Conservation (phyloP, 2,113 vertebrate genomes). For the Macrotis lagotis region DNA sequence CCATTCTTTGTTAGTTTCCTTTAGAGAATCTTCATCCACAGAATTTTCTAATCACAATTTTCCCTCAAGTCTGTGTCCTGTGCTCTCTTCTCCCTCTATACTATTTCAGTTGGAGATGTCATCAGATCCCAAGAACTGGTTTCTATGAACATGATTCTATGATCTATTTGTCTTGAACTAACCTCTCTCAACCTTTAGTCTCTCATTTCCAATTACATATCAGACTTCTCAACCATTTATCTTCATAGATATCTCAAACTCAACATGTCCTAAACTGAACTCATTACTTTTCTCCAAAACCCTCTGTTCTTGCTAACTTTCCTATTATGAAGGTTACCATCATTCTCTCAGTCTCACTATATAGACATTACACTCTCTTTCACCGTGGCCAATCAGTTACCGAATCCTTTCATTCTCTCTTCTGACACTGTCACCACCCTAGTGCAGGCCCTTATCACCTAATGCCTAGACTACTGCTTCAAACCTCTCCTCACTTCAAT, state of each 20-base stretch:
- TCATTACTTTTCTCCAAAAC: neutral
- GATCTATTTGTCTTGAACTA: neutral
- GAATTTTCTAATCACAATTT: neutral
- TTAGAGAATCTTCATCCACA: too few relatives aligned
- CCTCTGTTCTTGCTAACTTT: neutral
- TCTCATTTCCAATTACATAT: neutral
- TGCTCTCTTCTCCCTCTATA: neutral
- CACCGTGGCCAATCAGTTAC: neutral
- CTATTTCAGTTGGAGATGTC: neutral
- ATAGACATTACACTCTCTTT: neutral
- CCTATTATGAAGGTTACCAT: neutral
- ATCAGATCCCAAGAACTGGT: neutral
- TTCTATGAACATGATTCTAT: neutral
- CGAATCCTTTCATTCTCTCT: neutral
- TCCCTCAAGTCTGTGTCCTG: too few relatives aligned
- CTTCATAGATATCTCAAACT: neutral
- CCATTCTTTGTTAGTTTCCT: too few relatives aligned
- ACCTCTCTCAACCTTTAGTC: neutral
- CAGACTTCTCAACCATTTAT: too few relatives aligned
- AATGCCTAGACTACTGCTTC: neutral
- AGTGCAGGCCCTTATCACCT: neutral
- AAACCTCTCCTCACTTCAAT: neutral
- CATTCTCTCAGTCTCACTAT: neutral
- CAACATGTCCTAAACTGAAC: neutral
- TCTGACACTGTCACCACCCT: neutral